Conservation (phyloP, 2,888 invertebrate genomes). For the Dermolepida albohirtum region DNA sequence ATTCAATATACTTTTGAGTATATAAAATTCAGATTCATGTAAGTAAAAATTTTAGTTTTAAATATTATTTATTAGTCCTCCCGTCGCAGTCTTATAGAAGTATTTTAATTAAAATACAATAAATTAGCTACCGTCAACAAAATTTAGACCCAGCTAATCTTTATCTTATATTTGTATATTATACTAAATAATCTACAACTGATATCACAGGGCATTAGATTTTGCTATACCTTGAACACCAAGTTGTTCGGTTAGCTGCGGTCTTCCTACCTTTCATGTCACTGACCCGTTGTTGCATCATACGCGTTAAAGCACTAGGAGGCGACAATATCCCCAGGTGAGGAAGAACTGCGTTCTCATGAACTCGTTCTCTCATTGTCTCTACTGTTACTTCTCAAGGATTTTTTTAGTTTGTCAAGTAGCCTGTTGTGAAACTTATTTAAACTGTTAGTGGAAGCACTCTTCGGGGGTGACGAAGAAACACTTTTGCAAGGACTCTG, state of each 20-base stretch:
- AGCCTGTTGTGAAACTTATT: conserved; percentile 85
- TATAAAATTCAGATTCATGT: conserved; percentile 27
- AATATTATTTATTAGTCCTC: conserved; percentile 24
- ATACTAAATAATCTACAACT: conserved; percentile 47
- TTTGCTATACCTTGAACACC: conserved; percentile 50
- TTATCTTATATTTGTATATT: conserved; percentile 43
- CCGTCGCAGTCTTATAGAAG: conserved; percentile 45
- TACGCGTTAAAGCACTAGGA: conserved; percentile 48
- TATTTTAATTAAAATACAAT: conserved; percentile 36
- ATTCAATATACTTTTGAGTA: conserved; percentile 28
- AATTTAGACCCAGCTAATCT: conserved; percentile 42
- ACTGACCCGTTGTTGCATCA: conserved; percentile 47
- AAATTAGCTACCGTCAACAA: conserved; percentile 41
- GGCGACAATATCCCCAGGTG: conserved; percentile 50
- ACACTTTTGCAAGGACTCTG: conserved; percentile 77
- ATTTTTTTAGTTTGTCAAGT: conserved; percentile 82
- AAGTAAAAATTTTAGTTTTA: conserved; percentile 26
- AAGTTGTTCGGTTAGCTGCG: conserved; percentile 48
- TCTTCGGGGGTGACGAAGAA: conserved; percentile 74
- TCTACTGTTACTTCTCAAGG: conserved; percentile 72
- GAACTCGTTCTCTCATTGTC: conserved; percentile 67
- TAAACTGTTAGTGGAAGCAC: conserved; percentile 70
- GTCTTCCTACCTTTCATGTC: conserved; percentile 43
- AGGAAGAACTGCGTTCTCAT: conserved; percentile 62
- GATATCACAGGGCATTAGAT: conserved; percentile 52